These are phyloP conservation scores for Nomada fucata DNA, from an alignment of 2,888 invertebrate genomes.

Conservation along the genomic window DNA sequence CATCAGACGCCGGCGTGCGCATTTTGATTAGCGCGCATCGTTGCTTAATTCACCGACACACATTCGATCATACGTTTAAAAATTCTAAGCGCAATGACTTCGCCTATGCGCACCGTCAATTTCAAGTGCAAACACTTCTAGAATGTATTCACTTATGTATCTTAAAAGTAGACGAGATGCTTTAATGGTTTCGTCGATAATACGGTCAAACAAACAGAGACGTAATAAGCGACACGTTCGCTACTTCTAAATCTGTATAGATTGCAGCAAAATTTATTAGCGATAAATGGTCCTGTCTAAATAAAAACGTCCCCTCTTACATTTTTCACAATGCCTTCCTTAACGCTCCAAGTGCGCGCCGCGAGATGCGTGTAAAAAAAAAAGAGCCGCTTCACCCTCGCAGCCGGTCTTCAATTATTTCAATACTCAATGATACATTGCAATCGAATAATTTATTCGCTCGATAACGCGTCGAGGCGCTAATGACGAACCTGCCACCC, in stretches of 20 bases:
- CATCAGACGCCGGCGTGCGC: slow-evolving; percentile 22
- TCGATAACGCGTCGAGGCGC: slow-evolving; percentile 46
- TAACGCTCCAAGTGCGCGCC: background rate
- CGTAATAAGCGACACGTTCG: too few species aligned
- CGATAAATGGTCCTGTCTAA: slow-evolving; percentile 11
- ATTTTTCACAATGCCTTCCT: background rate
- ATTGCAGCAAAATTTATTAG: background rate
- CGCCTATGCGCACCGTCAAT: too few species aligned
- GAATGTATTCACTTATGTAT: too few species aligned
- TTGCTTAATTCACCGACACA: slow-evolving; percentile 7
- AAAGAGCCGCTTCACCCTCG: slow-evolving; percentile 29
- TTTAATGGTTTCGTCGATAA: too few species aligned
- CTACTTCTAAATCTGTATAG: background rate
- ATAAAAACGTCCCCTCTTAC: background rate
- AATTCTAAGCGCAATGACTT: too few species aligned
- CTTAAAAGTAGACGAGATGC: too few species aligned
- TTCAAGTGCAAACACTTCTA: too few species aligned
- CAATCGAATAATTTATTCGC: slow-evolving; percentile 60
- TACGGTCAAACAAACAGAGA: too few species aligned
- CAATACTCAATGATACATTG: slow-evolving; percentile 56
- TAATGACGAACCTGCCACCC: slow-evolving; percentile 42
- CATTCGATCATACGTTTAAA: too few species aligned
- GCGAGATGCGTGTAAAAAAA: background rate
- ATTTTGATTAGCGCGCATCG: background rate
- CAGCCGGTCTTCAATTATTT: slow-evolving; percentile 49